phyloP scores from a whole-genome alignment of 2,113 vertebrate species.

The Podarcis raffonei region DNA sequence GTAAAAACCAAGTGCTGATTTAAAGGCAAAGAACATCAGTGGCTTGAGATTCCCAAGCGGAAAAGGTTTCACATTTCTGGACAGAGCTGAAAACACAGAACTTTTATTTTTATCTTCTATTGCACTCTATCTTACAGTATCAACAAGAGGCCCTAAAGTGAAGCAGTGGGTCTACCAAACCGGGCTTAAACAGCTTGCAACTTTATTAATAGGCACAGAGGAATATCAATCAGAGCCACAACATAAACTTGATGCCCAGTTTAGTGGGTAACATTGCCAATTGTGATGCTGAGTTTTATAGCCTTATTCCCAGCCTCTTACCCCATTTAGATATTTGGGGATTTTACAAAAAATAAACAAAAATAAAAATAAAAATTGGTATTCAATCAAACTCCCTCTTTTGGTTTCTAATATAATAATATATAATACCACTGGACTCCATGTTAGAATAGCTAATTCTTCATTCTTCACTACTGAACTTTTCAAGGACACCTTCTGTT shows the following conservation, averaged over 20 bases:
- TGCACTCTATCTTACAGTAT: slow-evolving; percentile 8
- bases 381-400: neutral
- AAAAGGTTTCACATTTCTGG: slow-evolving; percentile 5
- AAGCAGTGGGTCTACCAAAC: neutral
- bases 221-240: neutral
- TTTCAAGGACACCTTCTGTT: neutral
- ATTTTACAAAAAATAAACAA: too few relatives aligned
- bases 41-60: neutral
- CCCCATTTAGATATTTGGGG: neutral
- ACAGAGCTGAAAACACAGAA: slow-evolving; percentile 28
- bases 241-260: neutral
- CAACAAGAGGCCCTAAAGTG: neutral
- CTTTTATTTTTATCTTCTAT: neutral
- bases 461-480: neutral
- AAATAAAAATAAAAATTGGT: neutral
- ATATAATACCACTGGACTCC: neutral
- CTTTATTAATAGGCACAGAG: neutral
- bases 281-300: neutral
- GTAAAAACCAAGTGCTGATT: slow-evolving; percentile 12
- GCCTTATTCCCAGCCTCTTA: neutral
- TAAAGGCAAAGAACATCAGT: slow-evolving; percentile 11
- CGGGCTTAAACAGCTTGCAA: neutral
- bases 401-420: neutral
- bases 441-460: neutral
- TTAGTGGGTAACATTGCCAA: neutral